These are phyloP conservation scores for Cryptocephalus primarius DNA, from an alignment of 2,888 invertebrate species.

Conservation along the genomic window DNA sequence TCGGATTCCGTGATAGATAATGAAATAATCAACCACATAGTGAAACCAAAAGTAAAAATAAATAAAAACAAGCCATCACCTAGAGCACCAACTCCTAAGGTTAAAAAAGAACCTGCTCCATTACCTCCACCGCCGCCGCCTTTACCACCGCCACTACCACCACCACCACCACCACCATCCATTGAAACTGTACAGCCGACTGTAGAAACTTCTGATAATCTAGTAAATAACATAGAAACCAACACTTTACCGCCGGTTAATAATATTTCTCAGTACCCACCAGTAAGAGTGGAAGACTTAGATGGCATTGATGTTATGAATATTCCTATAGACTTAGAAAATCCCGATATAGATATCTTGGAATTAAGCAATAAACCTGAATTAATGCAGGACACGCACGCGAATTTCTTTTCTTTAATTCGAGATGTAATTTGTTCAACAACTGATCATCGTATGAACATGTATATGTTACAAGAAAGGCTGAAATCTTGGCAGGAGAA, in stretches of 20 bases:
- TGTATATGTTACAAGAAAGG: slow-evolving; percentile 61
- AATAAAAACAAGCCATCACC: slow-evolving; percentile 1
- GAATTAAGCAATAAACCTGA: slow-evolving; percentile 43
- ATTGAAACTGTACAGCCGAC: background rate
- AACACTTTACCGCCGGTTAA: background rate
- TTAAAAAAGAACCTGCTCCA: slow-evolving; percentile 10
- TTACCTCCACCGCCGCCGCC: slow-evolving; percentile 3
- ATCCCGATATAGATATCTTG: slow-evolving; percentile 41
- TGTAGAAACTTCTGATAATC: background rate
- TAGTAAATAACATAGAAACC: background rate
- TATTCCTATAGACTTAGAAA: slow-evolving; percentile 62
- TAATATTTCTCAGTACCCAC: slow-evolving; percentile 11
- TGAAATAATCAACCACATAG: background rate
- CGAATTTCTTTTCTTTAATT: slow-evolving; percentile 78
- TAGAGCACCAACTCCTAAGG: slow-evolving; percentile 9
- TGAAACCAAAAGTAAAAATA: slow-evolving; percentile 9
- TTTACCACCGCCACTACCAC: slow-evolving; percentile 2
- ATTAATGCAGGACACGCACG: slow-evolving; percentile 70
- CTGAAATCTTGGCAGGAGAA: slow-evolving; percentile 65
- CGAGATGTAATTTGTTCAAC: slow-evolving; percentile 81
- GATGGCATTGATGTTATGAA: slow-evolving; percentile 67
- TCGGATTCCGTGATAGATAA: slow-evolving; percentile 24
- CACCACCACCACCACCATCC: background rate
- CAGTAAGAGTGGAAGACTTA: slow-evolving; percentile 41
- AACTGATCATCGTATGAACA: slow-evolving; percentile 72